A percentile compares a stretch with the other conserved stretches of the same genome.
These are phyloP conservation scores for Meandrusa payeni DNA, from an alignment of 2,888 invertebrate species.

Conservation along the genomic window DNA sequence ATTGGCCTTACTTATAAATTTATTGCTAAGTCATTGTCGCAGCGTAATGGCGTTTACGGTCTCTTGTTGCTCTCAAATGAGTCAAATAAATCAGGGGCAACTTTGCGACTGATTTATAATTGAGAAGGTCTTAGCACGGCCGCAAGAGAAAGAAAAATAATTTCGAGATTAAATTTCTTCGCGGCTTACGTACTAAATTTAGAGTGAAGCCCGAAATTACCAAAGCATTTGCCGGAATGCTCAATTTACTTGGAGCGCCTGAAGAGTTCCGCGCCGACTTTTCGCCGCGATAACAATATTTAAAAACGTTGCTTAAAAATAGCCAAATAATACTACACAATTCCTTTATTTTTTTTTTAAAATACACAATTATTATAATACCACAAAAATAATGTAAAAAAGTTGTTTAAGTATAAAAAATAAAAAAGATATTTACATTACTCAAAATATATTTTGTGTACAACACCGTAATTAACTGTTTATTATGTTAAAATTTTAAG, in stretches of 20 bases:
- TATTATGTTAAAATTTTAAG: no score
- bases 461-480: no score
- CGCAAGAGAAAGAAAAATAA: conserved; percentile 49
- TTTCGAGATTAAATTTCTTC: conserved; percentile 66
- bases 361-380: no score
- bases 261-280: conserved; percentile 40
- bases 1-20: conserved; percentile 19
- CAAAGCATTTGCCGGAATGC: conserved; percentile 62
- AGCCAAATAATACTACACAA: conserved; percentile 24
- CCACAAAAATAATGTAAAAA: no score
- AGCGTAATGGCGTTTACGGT: conserved; percentile 19
- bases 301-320: conserved; percentile 50
- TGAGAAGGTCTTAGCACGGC: conserved; percentile 36
- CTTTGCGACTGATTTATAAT: conserved; percentile 39
- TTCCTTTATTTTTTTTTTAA: no score
- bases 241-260: conserved; percentile 62
- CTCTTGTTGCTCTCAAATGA: conserved; percentile 24
- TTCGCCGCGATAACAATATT: conserved; percentile 53
- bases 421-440: no score
- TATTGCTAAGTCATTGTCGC: conserved; percentile 23
- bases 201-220: conserved; percentile 63
- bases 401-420: no score
- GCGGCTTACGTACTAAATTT: conserved; percentile 67
- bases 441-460: no score
- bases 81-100: conserved; percentile 25